A percentile compares a stretch with the other conserved stretches of the same genome.
Conservation (phyloP, 2,888 invertebrate species). For the Crematogaster levior region DNA sequence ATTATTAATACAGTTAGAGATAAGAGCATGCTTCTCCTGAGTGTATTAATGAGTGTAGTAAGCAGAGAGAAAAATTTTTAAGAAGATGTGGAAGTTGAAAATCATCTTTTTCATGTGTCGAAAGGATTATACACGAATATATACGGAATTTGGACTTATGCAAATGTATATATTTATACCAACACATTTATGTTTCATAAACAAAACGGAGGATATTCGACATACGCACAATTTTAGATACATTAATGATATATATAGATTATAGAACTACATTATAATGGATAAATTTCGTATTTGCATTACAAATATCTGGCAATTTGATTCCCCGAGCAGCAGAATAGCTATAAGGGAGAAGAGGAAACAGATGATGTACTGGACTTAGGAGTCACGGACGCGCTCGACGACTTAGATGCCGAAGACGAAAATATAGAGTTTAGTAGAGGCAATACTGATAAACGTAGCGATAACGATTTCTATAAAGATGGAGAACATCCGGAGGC, state of each 20-base stretch:
- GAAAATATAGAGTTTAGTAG: conserved; percentile 83
- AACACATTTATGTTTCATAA: conserved; percentile 18
- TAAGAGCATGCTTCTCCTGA: conserved; percentile 39
- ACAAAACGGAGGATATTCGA: background rate
- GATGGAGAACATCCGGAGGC: conserved; percentile 76
- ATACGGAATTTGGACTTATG: background rate
- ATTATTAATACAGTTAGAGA: conserved; percentile 9
- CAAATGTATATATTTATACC: background rate
- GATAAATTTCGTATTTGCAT: conserved; percentile 66
- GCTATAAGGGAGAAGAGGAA: conserved; percentile 85
- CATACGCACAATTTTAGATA: conserved; percentile 22
- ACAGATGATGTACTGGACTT: conserved; percentile 85
- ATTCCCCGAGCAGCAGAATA: conserved; percentile 84
- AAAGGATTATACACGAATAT: background rate
- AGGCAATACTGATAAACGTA: conserved; percentile 78
- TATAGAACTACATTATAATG: conserved; percentile 44
- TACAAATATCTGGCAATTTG: conserved; percentile 81
- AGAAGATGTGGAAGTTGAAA: background rate
- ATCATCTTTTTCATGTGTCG: background rate
- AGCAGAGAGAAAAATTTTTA: background rate
- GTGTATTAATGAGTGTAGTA: background rate
- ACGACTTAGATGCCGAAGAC: conserved; percentile 84
- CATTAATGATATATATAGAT: conserved; percentile 22
- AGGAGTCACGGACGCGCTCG: conserved; percentile 85
- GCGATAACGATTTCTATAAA: conserved; percentile 80